Base-by-base conservation (phyloP, 2,888 invertebrate species). In the Clepsis dumicolana region DNA sequence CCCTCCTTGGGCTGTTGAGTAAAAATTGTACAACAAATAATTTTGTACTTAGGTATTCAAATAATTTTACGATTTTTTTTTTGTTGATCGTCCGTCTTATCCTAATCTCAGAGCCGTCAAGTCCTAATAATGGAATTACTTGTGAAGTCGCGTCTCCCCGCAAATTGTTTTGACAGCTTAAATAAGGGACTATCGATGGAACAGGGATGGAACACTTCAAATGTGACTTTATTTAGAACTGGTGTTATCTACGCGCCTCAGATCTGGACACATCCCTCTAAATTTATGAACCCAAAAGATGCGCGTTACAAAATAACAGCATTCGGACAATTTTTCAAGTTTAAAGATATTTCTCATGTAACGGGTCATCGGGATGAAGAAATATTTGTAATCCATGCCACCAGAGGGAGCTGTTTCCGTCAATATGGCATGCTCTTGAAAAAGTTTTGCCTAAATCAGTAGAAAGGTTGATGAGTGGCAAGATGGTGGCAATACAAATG, bases 81-180 rank as follows among this genome's bases (percentile, higher is more conserved):
- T 4, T 16, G n/a, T 16, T 41, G 5, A 41, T 16, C 41, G 7
- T 1, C 41, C n/a, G n/a, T 41, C 41, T 41, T 41, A 41, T 16
- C 41, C 41, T 4, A 1, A 35, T 35, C 35, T 35, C 14, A 0
- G 1, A 12, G 14, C 41, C 41, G 41, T 41, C 41, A 41, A 41
- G n/a, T 41, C 1, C 12, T 7, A n/a, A 12, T 41, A 41, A 41
- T 4, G 16, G n/a, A 12, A n/a, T 41, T 41, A 41, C 41, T 41
- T 41, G 41, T 7, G 41, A 41, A 41, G 41, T 16, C 41, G 41
- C 41, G 16, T 12, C 35, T 35, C 10, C 12, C 41, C 41, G 41
- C 41, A 41, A 41, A 41, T 41, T 41, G 41, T 41, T 41, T 41
- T 41, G 41, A 41, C 41, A n/a, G 41, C 41, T 41, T 41, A 41